These are phyloP conservation scores for Orussus abietinus DNA, from an alignment of 1,140 invertebrate species.

Conservation along the genomic window DNA sequence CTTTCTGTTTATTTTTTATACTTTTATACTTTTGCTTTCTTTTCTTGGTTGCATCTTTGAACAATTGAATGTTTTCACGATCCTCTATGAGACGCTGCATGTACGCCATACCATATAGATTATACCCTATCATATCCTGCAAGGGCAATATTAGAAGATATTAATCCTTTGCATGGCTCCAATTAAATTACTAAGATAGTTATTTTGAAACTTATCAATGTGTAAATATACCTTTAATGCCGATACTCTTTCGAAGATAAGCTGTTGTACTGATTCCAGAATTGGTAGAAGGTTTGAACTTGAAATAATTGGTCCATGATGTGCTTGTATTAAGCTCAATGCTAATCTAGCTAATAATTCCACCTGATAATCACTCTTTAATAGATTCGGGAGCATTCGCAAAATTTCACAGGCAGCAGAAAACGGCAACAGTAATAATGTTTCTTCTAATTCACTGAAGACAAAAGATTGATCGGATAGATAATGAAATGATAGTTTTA, in stretches of 20 bases:
- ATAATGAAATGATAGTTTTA: slow-evolving; percentile 19
- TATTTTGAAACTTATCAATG: slow-evolving; percentile 10
- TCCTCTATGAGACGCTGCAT: slow-evolving; percentile 76
- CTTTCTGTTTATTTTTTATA: slow-evolving; percentile 64
- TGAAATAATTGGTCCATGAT: slow-evolving; percentile 78
- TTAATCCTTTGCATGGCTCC: slow-evolving; percentile 3
- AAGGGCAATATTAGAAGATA: slow-evolving; percentile 29
- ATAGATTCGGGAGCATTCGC: slow-evolving; percentile 63
- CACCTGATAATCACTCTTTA: slow-evolving; percentile 64
- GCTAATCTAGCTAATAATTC: slow-evolving; percentile 75
- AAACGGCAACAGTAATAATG: slow-evolving; percentile 82
- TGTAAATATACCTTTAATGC: slow-evolving; percentile 59
- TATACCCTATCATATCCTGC: slow-evolving; percentile 83
- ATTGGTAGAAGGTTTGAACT: slow-evolving; percentile 65
- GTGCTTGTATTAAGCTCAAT: slow-evolving; percentile 78
- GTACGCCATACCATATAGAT: slow-evolving; percentile 78
- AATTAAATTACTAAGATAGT: slow-evolving; percentile 7
- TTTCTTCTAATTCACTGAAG: slow-evolving; percentile 85
- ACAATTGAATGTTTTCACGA: slow-evolving; percentile 75
- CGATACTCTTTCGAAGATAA: slow-evolving; percentile 58
- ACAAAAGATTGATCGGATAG: slow-evolving; percentile 17
- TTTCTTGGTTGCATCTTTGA: slow-evolving; percentile 71
- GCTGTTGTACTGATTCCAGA: slow-evolving; percentile 64
- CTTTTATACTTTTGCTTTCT: slow-evolving; percentile 67
- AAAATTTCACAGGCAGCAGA: slow-evolving; percentile 76